Percentiles rank a stretch among this genome's conserved stretches.
Evolutionary conservation across 2,797 vertebrate species (phyloP).

Genomic region (Acomys russatus): DNA sequence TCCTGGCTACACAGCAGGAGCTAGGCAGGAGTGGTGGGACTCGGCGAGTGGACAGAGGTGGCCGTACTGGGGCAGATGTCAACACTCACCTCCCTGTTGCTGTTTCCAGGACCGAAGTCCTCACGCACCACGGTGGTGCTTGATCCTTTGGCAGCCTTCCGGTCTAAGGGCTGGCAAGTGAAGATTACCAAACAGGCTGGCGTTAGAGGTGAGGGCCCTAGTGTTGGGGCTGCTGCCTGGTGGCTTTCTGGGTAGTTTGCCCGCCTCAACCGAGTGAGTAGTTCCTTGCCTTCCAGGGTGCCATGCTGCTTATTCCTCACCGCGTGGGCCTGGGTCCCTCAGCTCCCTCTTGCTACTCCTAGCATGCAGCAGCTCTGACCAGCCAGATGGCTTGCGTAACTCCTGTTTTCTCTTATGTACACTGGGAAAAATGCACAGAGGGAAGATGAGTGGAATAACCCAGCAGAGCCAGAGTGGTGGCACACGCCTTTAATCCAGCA

Average conservation of each 20-base stretch:
- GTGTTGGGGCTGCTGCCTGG: not conserved
- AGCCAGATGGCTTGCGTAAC: not conserved
- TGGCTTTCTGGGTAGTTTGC: not conserved
- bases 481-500: not conserved
- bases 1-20: no score
- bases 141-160: not conserved
- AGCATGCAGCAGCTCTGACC: not conserved
- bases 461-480: no score
- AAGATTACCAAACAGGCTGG: not conserved
- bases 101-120: constrained; percentile 73
- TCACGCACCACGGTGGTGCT: constrained; percentile 72
- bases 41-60: not conserved
- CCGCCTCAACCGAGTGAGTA: not conserved
- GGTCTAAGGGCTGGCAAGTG: constrained; percentile 74
- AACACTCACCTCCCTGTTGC: not conserved
- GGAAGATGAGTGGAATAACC: not conserved
- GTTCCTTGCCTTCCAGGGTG: not conserved
- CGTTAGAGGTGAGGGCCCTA: constrained; percentile 76
- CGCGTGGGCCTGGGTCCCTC: not conserved
- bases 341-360: not conserved
- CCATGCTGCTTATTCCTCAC: not conserved
- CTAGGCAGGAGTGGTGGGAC: not conserved
- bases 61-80: not conserved
- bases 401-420: not conserved
- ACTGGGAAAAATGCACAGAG: not conserved